These are phyloP conservation scores for Temnothorax nylanderi DNA, from an alignment of 1,140 invertebrate species.

Conservation along the genomic window DNA sequence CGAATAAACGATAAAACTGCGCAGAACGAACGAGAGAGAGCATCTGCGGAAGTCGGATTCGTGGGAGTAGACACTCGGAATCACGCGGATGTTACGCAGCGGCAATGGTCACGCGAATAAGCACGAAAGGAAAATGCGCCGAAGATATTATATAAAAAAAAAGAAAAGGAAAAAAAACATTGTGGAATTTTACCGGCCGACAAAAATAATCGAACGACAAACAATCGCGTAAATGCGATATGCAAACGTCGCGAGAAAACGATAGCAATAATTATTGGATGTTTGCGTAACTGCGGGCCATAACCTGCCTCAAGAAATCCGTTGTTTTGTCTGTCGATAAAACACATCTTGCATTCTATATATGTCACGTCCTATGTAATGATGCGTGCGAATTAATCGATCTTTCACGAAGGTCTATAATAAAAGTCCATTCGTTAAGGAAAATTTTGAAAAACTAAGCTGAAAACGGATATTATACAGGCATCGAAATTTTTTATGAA, in stretches of 20 bases:
- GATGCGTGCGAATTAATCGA: conserved; percentile 31
- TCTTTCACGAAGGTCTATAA: conserved; percentile 6
- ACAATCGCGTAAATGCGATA: conserved; percentile 2
- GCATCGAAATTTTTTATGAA: not conserved
- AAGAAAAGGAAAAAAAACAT: not conserved
- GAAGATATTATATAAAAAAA: conserved; percentile 28
- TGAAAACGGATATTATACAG: not conserved
- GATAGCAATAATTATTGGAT: conserved; percentile 29
- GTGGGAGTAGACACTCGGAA: conserved; percentile 58
- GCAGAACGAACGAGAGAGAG: not conserved
- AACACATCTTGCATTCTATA: conserved; percentile 19
- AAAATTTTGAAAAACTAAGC: conserved; percentile 10
- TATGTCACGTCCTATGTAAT: conserved; percentile 49
- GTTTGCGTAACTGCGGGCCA: not conserved
- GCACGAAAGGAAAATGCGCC: conserved; percentile 55
- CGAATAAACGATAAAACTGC: conserved; percentile 1
- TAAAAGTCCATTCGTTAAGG: conserved; percentile 4
- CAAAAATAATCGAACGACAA: not conserved
- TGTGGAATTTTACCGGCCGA: not conserved
- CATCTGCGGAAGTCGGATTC: conserved; percentile 59
- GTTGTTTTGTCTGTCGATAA: conserved; percentile 29
- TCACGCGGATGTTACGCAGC: conserved; percentile 63
- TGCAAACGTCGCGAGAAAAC: conserved; percentile 18
- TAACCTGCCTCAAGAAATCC: conserved; percentile 63
- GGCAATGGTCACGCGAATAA: conserved; percentile 64